Evolutionary conservation across 2,888 invertebrate species (phyloP).

Genomic region (Eilema caniola): DNA sequence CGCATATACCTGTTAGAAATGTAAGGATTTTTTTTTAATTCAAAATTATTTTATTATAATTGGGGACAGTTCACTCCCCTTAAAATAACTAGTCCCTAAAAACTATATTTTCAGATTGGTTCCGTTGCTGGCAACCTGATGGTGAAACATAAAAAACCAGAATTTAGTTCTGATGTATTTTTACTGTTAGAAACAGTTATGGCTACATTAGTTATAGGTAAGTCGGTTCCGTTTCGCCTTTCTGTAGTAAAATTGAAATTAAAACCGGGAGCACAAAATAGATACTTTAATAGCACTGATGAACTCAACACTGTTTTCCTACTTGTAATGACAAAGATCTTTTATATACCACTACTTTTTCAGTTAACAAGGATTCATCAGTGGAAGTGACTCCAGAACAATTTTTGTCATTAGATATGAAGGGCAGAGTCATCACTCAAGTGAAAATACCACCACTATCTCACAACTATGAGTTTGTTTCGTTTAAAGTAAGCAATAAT

Average conservation of each 20-base stretch:
- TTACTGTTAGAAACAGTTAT: slow-evolving; percentile 86
- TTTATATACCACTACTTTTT: too few species aligned
- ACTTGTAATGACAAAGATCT: too few species aligned
- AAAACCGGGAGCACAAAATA: too few species aligned
- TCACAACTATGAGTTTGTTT: slow-evolving; percentile 59
- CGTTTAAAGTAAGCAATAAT: slow-evolving; percentile 61
- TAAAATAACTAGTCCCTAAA: too few species aligned
- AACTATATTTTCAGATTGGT: slow-evolving; percentile 79
- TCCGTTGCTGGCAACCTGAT: slow-evolving; percentile 90
- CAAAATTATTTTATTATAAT: too few species aligned
- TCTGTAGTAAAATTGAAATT: too few species aligned
- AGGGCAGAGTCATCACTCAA: slow-evolving; percentile 62
- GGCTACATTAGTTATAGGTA: slow-evolving; percentile 84
- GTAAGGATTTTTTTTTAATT: slow-evolving; percentile 85
- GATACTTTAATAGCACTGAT: too few species aligned
- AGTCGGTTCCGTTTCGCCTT: background rate
- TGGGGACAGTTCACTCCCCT: too few species aligned
- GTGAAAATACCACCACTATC: slow-evolving; percentile 70
- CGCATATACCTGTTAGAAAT: slow-evolving; percentile 91
- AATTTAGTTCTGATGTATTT: slow-evolving; percentile 90
- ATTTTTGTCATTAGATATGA: slow-evolving; percentile 70
- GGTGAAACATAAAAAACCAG: slow-evolving; percentile 87
- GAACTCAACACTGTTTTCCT: too few species aligned
- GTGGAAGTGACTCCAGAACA: slow-evolving; percentile 64
- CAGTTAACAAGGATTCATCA: slow-evolving; percentile 48